These are phyloP conservation scores for Ernsta delagoae DNA, from an alignment of 2,888 invertebrate genomes.

Conservation along the genomic window DNA sequence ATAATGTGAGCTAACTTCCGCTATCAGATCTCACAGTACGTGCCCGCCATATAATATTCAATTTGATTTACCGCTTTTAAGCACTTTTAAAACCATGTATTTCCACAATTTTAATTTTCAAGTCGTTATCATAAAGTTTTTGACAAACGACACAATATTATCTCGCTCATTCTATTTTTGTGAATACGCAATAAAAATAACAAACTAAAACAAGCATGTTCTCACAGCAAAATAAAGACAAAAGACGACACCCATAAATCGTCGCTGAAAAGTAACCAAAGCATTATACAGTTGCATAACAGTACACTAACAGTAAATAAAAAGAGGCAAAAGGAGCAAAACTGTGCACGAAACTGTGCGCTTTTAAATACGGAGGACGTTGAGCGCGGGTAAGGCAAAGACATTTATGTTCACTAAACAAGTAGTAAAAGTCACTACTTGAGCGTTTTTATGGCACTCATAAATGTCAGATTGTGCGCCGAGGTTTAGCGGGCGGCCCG, in stretches of 20 bases:
- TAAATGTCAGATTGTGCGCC: slow-evolving; percentile 85
- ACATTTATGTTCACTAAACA: slow-evolving; percentile 86
- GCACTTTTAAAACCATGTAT: not conserved
- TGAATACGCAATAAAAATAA: slow-evolving; percentile 50
- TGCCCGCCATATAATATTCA: slow-evolving; percentile 44
- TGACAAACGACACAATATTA: slow-evolving; percentile 38
- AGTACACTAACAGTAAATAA: slow-evolving; percentile 81
- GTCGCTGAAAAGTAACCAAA: slow-evolving; percentile 81
- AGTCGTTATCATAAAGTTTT: slow-evolving; percentile 12
- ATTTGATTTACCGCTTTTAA: slow-evolving; percentile 44
- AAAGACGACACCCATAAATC: slow-evolving; percentile 78
- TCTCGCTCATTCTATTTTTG: slow-evolving; percentile 38
- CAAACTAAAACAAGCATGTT: slow-evolving; percentile 71
- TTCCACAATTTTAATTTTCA: slow-evolving; percentile 32
- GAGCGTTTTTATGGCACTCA: slow-evolving; percentile 86
- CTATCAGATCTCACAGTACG: slow-evolving; percentile 41
- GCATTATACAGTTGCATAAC: slow-evolving; percentile 83
- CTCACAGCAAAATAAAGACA: slow-evolving; percentile 77
- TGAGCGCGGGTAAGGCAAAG: slow-evolving; percentile 83
- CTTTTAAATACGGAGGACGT: slow-evolving; percentile 84
- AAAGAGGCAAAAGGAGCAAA: slow-evolving; percentile 78
- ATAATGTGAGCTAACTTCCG: slow-evolving; percentile 39
- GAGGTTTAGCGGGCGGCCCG: slow-evolving; percentile 61
- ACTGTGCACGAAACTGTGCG: slow-evolving; percentile 81
- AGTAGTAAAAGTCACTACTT: slow-evolving; percentile 86